These are phyloP conservation scores for Eubucco bourcierii DNA, from an alignment of 2,113 vertebrate genomes.

Conservation along the genomic window DNA sequence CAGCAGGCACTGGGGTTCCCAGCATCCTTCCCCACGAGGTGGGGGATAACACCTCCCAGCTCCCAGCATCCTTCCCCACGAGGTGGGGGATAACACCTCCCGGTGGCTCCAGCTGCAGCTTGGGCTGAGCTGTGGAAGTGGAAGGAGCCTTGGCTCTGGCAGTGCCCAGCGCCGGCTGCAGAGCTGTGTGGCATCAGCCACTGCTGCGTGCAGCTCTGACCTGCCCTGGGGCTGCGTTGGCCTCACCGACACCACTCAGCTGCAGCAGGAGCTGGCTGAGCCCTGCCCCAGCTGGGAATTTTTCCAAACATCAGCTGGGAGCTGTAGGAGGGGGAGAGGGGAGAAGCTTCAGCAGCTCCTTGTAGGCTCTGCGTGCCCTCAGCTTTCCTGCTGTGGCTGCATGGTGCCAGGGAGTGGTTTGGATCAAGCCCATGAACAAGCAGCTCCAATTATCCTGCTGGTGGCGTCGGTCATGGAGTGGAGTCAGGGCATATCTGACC, in stretches of 20 bases:
- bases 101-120: background rate
- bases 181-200: background rate
- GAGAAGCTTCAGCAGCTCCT: background rate
- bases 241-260: background rate
- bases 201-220: background rate
- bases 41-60: background rate
- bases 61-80: accelerated
- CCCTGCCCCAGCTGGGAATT: background rate
- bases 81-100: accelerated
- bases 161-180: background rate
- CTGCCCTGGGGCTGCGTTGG: background rate
- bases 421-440: accelerated
- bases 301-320: background rate
- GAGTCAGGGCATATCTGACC: accelerated
- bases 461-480: background rate
- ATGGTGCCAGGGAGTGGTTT: background rate
- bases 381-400: accelerated
- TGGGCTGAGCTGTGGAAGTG: background rate
- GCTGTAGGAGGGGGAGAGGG: background rate
- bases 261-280: accelerated
- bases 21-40: accelerated
- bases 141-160: background rate
- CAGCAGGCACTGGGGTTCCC: accelerated
- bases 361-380: background rate
- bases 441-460: background rate